These are phyloP conservation scores for Toxotes jaculatrix DNA, from an alignment of 2,113 vertebrate genomes.

Conservation along the genomic window DNA sequence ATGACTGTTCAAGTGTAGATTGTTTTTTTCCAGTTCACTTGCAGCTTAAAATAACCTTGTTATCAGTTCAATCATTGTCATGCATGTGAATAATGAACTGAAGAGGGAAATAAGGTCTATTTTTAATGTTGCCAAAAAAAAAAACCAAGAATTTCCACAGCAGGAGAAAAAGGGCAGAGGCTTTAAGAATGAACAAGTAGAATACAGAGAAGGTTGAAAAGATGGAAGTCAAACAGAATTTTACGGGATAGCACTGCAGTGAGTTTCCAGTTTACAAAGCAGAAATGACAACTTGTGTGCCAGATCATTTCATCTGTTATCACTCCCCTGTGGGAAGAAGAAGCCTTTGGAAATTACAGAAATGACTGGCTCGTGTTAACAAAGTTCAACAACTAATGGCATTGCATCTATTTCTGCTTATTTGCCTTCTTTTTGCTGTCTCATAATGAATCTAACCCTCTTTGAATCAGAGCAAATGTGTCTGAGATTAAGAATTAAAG, in stretches of 20 bases:
- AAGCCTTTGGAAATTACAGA: constrained; percentile 62
- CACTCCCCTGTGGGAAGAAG: constrained; percentile 57
- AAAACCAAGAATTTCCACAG: constrained; percentile 14
- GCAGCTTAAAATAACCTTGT: constrained; percentile 32
- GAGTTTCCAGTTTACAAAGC: constrained; percentile 61
- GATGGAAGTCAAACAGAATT: constrained; percentile 65
- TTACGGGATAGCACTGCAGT: constrained; percentile 69
- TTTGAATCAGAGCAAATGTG: constrained; percentile 38
- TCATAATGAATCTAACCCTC: constrained; percentile 53
- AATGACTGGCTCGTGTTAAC: constrained; percentile 74
- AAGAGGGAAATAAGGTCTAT: constrained; percentile 17
- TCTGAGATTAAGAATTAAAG: constrained; percentile 28
- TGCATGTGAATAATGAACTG: constrained; percentile 30
- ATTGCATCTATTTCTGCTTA: constrained; percentile 63
- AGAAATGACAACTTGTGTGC: constrained; percentile 69
- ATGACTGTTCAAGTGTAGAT: constrained; percentile 16
- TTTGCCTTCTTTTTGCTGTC: constrained; percentile 64
- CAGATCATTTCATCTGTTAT: constrained; percentile 75
- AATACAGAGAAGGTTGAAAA: constrained; percentile 36
- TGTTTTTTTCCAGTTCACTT: constrained; percentile 14
- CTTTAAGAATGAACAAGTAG: constrained; percentile 16
- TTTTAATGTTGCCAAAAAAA: constrained; percentile 15
- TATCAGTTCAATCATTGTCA: constrained; percentile 29
- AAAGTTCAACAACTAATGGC: constrained; percentile 75
- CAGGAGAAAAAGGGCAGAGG: neutral